phyloP scores from a whole-genome alignment of 2,113 vertebrate species.

The Noturus placidus region DNA sequence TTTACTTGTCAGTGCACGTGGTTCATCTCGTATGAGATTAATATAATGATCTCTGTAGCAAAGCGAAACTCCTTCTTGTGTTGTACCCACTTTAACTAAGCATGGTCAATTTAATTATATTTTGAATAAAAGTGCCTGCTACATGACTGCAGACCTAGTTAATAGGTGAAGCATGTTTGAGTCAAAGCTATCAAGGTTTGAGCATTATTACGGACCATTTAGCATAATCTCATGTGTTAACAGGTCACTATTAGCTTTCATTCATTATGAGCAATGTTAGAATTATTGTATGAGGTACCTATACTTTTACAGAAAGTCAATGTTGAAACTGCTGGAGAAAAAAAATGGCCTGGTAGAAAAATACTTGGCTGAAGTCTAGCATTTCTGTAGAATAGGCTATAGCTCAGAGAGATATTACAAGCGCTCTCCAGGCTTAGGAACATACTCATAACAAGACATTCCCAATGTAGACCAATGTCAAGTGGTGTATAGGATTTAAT shows the following conservation, averaged over 20 bases:
- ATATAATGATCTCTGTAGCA: not conserved
- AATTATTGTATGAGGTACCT: slow-evolving; percentile 8
- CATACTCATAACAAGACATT: not conserved
- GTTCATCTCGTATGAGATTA: not conserved
- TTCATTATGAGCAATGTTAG: slow-evolving; percentile 17
- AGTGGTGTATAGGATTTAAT: slow-evolving; percentile 24
- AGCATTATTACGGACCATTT: not conserved
- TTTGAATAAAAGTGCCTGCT: not conserved
- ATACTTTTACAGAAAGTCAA: not conserved
- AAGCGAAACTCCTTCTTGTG: not conserved
- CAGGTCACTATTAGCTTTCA: not conserved
- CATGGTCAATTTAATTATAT: not conserved
- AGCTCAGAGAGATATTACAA: slow-evolving; percentile 16
- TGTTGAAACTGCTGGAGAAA: not conserved
- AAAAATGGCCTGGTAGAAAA: not conserved
- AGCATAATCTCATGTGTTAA: not conserved
- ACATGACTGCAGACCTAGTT: not conserved
- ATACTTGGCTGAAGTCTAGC: slow-evolving; percentile 17
- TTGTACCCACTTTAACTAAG: not conserved
- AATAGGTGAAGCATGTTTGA: not conserved
- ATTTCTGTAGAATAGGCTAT: slow-evolving; percentile 8
- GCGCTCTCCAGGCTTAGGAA: slow-evolving; percentile 11
- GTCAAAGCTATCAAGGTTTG: not conserved
- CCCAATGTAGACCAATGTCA: not conserved
- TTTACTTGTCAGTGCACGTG: not conserved